Evolutionary conservation across 2,113 vertebrate genomes (phyloP).

Genomic region (Marmota monax): DNA sequence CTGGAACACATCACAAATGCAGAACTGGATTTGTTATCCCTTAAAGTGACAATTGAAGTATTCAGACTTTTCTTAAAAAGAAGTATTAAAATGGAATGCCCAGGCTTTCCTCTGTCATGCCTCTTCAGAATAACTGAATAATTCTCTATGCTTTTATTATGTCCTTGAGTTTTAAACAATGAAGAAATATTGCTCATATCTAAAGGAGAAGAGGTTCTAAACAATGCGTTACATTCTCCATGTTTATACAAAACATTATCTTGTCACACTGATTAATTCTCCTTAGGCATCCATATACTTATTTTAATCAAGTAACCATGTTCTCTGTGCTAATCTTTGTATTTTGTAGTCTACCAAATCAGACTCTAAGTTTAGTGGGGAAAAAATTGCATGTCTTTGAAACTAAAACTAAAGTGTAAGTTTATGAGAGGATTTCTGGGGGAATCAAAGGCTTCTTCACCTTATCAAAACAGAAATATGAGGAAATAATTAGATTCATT

Average conservation of each 20-base stretch:
- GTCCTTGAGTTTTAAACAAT: constrained; percentile 22
- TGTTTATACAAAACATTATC: constrained; percentile 14
- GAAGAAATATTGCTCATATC: background rate
- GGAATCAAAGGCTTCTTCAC: background rate
- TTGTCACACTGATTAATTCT: background rate
- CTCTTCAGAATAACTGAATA: background rate
- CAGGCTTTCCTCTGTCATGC: background rate
- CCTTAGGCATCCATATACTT: background rate
- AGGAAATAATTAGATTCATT: background rate
- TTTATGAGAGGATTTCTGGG: background rate
- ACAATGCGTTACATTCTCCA: background rate
- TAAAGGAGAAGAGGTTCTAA: background rate
- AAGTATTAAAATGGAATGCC: background rate
- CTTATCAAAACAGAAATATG: background rate
- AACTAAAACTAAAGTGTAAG: constrained; percentile 10
- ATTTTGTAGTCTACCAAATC: background rate
- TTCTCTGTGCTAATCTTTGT: background rate
- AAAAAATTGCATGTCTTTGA: background rate
- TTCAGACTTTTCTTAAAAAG: background rate
- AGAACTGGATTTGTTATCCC: background rate
- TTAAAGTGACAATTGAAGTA: background rate
- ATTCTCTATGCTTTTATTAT: background rate
- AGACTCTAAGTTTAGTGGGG: background rate
- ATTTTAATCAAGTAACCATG: constrained; percentile 26
- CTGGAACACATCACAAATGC: background rate